phyloP scores from a whole-genome alignment of 2,113 vertebrate genomes.

The Lasiurus borealis region DNA sequence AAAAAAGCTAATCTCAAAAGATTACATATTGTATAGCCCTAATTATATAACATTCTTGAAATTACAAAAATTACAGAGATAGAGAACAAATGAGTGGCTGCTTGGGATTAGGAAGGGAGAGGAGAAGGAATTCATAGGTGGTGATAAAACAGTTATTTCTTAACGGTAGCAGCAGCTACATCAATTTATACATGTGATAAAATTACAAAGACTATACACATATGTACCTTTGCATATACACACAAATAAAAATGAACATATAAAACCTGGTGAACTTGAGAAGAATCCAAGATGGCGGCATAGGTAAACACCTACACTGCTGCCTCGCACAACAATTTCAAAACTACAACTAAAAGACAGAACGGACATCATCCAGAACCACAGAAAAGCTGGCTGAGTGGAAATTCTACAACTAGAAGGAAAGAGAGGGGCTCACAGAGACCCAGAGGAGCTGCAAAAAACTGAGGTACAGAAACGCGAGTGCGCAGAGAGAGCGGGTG shows the following conservation, averaged over 20 bases:
- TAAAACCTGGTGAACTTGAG: no score
- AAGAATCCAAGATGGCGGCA: no score
- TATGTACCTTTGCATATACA: not conserved
- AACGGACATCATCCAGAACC: no score
- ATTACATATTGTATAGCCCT: not conserved
- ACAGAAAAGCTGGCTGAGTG: no score
- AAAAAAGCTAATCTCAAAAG: conserved; percentile 29
- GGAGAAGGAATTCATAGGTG: not conserved
- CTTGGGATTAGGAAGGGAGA: not conserved
- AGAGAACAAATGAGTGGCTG: not conserved
- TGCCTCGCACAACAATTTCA: no score
- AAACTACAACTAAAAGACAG: no score
- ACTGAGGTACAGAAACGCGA: no score
- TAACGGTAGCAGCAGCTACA: not conserved
- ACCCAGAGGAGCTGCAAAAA: no score
- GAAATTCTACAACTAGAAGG: no score
- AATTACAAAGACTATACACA: not conserved
- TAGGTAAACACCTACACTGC: no score
- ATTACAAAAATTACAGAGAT: not conserved
- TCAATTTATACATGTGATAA: not conserved
- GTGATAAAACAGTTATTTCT: conserved; percentile 4
- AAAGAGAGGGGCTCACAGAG: no score
- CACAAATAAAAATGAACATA: not conserved
- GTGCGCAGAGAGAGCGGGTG: no score
- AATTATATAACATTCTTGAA: conserved; percentile 19